Base-by-base conservation (phyloP, 2,888 invertebrate species). In the Hemicrepidius hirtus region DNA sequence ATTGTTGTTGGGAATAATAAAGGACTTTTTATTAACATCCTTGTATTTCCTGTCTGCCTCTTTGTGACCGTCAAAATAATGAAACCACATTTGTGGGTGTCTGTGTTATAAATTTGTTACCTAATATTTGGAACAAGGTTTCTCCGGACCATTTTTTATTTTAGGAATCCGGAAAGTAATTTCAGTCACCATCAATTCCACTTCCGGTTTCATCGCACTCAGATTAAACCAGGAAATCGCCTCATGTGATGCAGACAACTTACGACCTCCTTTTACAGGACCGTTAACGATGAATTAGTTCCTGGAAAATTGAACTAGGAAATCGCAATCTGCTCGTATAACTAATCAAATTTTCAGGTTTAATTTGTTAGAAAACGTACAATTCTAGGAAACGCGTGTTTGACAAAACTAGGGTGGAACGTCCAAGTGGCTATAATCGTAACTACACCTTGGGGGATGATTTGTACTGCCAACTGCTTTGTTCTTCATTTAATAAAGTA, bases 181-280 rank as follows among this genome's bases (percentile, higher is more conserved):
- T 75, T 75, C 72, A 66, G 72, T 71, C 74, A 21, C 77, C 76
- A 77, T 77, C 77, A 77, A 77, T 77, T 77, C 71, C 59, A 67
- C 75, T 74, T 75, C 69, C 74, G 68, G 68, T 68, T 70, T 71
- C 72, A 72, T 66, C 72, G 62, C 68, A 57, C 65, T 64, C 50
- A 70, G 72, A 74, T 75, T 76, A 75, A 76, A 75, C 69, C 74
- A 55, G 71, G 72, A 74, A 75, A 77, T 75, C 67, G 67, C 62
- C 73, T 70, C 68, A 37, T 70, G 67, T 46, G 57, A 68, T 53
- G 32, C 50, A 28, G 32, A 53, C 57, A 28, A 63, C 63, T 63
- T 63, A 63, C 63, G 63, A 46, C 24, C 44, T n/a, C 13, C 53
- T 53, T 44, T 44, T 35, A 40, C 24, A 40, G 41, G 16, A 13